Conservation (phyloP, 1,140 invertebrate genomes). For the Drosophila asahinai region DNA sequence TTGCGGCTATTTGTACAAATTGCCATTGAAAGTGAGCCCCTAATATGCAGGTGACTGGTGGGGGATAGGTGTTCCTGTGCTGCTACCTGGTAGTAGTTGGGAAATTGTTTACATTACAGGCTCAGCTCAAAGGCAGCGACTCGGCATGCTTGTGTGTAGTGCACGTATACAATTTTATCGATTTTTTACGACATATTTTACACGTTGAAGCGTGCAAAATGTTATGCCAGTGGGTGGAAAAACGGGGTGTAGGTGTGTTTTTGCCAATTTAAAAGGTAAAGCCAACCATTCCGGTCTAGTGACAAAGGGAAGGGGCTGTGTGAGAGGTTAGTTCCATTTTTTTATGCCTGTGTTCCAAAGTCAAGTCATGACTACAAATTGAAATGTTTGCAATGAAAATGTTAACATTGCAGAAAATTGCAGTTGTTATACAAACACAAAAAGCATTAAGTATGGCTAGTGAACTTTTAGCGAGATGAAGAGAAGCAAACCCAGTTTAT, state of each 20-base stretch:
- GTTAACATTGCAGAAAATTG: slow-evolving; percentile 48
- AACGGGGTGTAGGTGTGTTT: slow-evolving; percentile 7
- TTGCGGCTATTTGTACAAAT: slow-evolving; percentile 65
- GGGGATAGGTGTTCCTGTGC: neutral
- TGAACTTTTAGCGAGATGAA: neutral
- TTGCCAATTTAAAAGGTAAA: slow-evolving; percentile 56
- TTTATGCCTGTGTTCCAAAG: slow-evolving; percentile 3
- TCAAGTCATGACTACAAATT: slow-evolving; percentile 28
- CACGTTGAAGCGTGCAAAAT: slow-evolving; percentile 66
- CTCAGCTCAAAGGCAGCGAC: slow-evolving; percentile 11
- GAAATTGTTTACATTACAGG: slow-evolving; percentile 69
- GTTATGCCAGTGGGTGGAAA: slow-evolving; percentile 9
- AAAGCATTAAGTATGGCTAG: neutral
- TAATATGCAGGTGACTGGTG: slow-evolving; percentile 11
- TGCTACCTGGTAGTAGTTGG: slow-evolving; percentile 13
- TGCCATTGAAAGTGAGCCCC: slow-evolving; percentile 58
- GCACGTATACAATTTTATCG: slow-evolving; percentile 67
- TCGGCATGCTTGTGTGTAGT: neutral
- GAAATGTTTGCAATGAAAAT: slow-evolving; percentile 39
- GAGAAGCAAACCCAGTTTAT: neutral
- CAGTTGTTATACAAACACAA: slow-evolving; percentile 29
- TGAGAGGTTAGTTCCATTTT: neutral
- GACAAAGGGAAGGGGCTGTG: neutral
- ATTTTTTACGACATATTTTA: slow-evolving; percentile 75
- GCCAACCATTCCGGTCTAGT: slow-evolving; percentile 14